Evolutionary conservation across 2,888 invertebrate species (phyloP), one percentile per base, ranked within the genome.

Genomic region (Nomada hirtipes): DNA sequence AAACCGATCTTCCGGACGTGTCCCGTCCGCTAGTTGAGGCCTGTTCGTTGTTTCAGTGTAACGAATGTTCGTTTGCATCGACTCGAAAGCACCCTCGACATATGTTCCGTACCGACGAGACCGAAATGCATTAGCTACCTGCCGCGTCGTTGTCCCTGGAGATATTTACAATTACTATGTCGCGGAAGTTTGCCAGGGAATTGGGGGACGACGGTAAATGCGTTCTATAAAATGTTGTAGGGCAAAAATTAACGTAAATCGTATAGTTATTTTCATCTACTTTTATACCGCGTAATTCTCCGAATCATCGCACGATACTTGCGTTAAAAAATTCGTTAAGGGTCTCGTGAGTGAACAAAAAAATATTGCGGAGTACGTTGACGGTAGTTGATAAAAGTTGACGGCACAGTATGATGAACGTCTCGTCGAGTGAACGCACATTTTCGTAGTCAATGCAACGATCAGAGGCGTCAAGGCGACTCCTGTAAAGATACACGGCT

Each of bases 401-500:
- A 52, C 59, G 36, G 47, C 36, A 57, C 59, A 55, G 68, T n/a
- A 9, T 36, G 29, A 60, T 67, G 52, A 44, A 50, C 53, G 65
- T 36, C 47, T 53, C 60, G 60, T 44, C 71, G 18, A 50, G 4
- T 9, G 60, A 52, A 64, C 57, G 42, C 53, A 50, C n/a, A 50
- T 59, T 50, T 20, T 65, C 64, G 44, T 10, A 36, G 36, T 36
- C 60, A 26, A 11, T 67, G 75, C 50, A 42, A 70, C 74, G 74
- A 36, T 82, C 52, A 72, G 70, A 76, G 69, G 64, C 76, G 86
- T 75, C 79, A 63, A 70, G 64, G 77, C 71, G 70, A 74, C 70
- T 65, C 26, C 60, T 53, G 23, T 53, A 85, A 77, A 82, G 82
- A 82, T 83, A 83, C 85, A 87, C 86, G 86, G 88, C 88, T 86